Base-by-base conservation (phyloP, 1,140 invertebrate species). In the Bombyx mori region DNA sequence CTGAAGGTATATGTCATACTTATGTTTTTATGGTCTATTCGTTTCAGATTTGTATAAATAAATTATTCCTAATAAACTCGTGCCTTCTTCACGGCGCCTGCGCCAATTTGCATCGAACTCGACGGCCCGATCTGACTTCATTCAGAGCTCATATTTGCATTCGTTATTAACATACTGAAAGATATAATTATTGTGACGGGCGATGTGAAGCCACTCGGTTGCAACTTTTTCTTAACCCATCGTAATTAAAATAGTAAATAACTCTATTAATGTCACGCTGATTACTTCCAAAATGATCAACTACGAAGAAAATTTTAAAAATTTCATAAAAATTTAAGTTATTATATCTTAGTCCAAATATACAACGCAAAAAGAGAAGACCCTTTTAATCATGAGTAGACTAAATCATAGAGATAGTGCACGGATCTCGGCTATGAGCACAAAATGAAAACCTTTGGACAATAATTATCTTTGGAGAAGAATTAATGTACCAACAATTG, bases 141-240 rank as follows among this genome's bases (percentile, higher is more conserved):
- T 42, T 26, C 46, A 47, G 46, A 10, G 65, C 26, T 65, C 69
- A 62, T 75, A 81, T 85, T 82, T 85, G 77, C 82, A 77, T 81
- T 75, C 62, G 64, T 68, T 74, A 84, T 82, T 82, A 75, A 69
- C 75, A 75, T 81, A 73, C 68, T 60, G 67, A 26, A 66, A 69
- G 69, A 80, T 85, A 80, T 85, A 82, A 82, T 82, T 82, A 77
- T 66, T 71, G 66, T 78, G 79, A 79, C 68, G 71, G 63, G 65
- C 68, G 57, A 57, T 65, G 69, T 71, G 68, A 60, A 65, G 65
- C 56, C 58, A 60, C 63, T 56, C 54, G 52, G 54, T 54, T 62
- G 62, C 57, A 61, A 63, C 61, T 66, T 69, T 69, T 63, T 67
- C 51, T 64, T 65, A 67, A 63, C 68, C 59, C 62, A 57, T 48